Base-by-base conservation (phyloP, 2,888 invertebrate genomes). In the Tridacna gigas region DNA sequence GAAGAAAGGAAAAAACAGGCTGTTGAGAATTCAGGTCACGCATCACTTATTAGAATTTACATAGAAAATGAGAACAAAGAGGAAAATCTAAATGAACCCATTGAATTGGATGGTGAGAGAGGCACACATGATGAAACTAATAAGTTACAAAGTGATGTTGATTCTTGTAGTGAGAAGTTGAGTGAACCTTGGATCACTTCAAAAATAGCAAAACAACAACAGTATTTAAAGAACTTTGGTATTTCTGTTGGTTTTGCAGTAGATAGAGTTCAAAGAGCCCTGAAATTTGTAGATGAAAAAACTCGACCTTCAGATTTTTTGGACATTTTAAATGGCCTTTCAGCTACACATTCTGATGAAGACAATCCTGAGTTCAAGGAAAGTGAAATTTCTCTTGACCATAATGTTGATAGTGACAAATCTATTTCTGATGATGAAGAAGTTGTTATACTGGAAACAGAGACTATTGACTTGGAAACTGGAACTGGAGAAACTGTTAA, bases 301-400 rank as follows among this genome's bases (percentile, higher is more conserved):
- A 89, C 90, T 25, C 85, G 88, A 45, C 91, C 91, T 26, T 84
- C 89, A 60, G 91, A 91, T 61, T 92, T 91, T 74, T 71, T 92
- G 20, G 83, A 85, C 18, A 77, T 91, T 61, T 77, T 91, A 22
- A 87, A 84, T 75, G 77, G 66, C 20, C 67, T 89, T 2, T 48
- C 71, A 25, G 47, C 56, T 45, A 65, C 77, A 0, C 47, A 20
- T 4, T 20, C 73, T 60, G 67, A 74, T 22, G 77, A 77, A 11
- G 48, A 48, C 60, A 76, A 80, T 65, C 73, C n/a, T 60, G 22
- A 51, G 7, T 13, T 15, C 9, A 45, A 65, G 22, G 77, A 48
- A 51, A 25, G 51, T 47, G 71, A 71, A 48, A 45, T 47, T 5
- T 26, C 25, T 22, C 25, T 5, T 22, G 22, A 22, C 28, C 20